phyloP scores from a whole-genome alignment of 2,113 vertebrate species.

The Pollachius pollachius region DNA sequence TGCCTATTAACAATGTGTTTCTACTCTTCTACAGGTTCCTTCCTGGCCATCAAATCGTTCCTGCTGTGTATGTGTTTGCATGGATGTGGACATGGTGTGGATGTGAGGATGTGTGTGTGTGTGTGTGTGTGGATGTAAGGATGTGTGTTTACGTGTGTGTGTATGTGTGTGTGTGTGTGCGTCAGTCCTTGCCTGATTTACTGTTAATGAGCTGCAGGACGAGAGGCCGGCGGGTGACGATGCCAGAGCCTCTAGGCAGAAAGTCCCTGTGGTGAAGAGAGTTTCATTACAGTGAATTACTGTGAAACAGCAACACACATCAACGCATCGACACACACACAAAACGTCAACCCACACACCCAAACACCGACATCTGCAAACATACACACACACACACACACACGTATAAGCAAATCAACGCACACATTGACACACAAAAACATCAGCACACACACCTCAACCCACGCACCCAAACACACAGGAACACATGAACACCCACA shows the following conservation, averaged over 20 bases:
- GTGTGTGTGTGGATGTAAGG: background rate
- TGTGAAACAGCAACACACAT: constrained; percentile 9
- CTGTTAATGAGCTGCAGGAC: constrained; percentile 93
- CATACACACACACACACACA: background rate
- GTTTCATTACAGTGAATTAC: background rate
- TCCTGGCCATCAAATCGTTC: background rate
- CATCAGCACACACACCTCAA: too few relatives aligned
- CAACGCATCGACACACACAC: background rate
- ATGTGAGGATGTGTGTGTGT: background rate
- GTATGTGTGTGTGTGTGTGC: background rate
- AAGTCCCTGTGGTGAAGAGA: constrained; percentile 81
- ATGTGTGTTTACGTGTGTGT: constrained; percentile 4
- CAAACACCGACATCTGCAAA: background rate
- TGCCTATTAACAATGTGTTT: background rate
- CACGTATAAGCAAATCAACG: background rate
- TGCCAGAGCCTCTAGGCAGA: constrained; percentile 90
- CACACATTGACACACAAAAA: background rate
- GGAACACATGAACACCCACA: background rate
- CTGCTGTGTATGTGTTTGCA: background rate
- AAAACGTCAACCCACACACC: background rate
- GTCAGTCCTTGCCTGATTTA: constrained; percentile 78
- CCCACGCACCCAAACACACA: background rate
- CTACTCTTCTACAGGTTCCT: background rate
- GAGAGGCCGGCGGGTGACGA: constrained; percentile 90
- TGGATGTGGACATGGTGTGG: background rate